Conservation (phyloP, 2,113 vertebrate species). For the Bagarius yarrelli region DNA sequence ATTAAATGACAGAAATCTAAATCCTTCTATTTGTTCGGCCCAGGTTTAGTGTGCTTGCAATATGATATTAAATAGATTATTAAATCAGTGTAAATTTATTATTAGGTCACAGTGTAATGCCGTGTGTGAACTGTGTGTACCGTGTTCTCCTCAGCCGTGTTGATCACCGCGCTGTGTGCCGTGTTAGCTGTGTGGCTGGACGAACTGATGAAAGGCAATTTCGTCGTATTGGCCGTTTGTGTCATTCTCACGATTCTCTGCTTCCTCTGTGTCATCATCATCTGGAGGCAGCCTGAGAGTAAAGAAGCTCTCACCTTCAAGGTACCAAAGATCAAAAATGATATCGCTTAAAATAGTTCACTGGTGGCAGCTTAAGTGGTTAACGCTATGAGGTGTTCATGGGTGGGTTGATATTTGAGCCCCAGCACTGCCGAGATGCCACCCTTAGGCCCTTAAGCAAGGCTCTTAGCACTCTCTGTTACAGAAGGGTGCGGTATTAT, state of each 20-base stretch:
- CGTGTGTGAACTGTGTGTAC: neutral
- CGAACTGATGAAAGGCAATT: conserved; percentile 49
- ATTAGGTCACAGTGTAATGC: neutral
- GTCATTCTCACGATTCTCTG: conserved; percentile 68
- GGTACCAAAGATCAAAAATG: conserved; percentile 64
- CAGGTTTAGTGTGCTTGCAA: neutral
- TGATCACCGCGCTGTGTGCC: conserved; percentile 79
- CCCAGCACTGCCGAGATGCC: no score
- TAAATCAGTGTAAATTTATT: neutral
- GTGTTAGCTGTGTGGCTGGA: conserved; percentile 70
- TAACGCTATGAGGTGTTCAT: no score
- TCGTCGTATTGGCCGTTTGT: conserved; percentile 55
- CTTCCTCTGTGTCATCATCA: conserved; percentile 66
- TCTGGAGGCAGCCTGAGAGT: conserved; percentile 90
- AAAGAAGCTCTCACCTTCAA: conserved; percentile 82
- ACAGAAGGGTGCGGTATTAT: no score
- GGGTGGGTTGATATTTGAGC: no score
- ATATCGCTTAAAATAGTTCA: no score
- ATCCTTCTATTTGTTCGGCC: neutral
- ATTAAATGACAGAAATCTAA: neutral
- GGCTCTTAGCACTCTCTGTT: no score
- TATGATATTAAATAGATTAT: neutral
- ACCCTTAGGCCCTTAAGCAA: no score
- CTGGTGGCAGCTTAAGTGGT: no score
- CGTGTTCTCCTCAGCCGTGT: conserved; percentile 66